These are phyloP conservation scores for Ganaspis brasiliensis DNA, from an alignment of 2,888 invertebrate species.

Conservation along the genomic window DNA sequence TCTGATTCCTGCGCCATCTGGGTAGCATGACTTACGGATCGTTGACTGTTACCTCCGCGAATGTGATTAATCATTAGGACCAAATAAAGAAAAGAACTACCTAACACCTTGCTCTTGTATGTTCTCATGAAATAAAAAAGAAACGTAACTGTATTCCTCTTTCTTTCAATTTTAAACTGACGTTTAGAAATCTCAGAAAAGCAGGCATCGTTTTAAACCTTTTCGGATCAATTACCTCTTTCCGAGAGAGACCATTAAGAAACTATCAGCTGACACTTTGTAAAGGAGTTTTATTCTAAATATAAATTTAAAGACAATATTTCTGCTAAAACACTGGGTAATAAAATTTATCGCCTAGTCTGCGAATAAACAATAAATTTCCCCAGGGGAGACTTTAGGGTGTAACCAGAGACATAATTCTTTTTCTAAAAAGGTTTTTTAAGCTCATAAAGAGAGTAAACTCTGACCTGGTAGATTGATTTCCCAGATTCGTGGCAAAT, in stretches of 20 bases:
- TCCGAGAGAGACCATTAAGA: too few relatives aligned
- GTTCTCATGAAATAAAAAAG: constrained; percentile 21
- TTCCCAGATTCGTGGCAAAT: constrained; percentile 64
- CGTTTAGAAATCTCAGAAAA: background rate
- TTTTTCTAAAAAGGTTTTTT: constrained; percentile 22
- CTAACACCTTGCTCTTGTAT: constrained; percentile 18
- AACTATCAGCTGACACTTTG: too few relatives aligned
- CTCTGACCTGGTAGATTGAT: constrained; percentile 62
- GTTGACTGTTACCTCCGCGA: constrained; percentile 20
- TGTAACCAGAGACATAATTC: constrained; percentile 37
- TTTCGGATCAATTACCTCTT: too few relatives aligned
- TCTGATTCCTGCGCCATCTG: constrained; percentile 30
- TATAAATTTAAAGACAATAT: too few relatives aligned
- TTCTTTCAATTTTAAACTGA: constrained; percentile 26
- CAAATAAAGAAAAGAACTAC: constrained; percentile 32
- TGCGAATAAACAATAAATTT: constrained; percentile 12
- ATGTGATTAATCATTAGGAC: constrained; percentile 41
- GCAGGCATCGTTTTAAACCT: background rate
- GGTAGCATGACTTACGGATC: constrained; percentile 21
- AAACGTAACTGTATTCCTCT: constrained; percentile 25
- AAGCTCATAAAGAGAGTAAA: constrained; percentile 40
- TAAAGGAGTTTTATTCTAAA: too few relatives aligned
- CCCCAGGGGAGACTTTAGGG: background rate
- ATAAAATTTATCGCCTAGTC: background rate
- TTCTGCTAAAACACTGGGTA: too few relatives aligned